Conservation (phyloP, 2,888 invertebrate species). For the Ischnus inquisitorius region DNA sequence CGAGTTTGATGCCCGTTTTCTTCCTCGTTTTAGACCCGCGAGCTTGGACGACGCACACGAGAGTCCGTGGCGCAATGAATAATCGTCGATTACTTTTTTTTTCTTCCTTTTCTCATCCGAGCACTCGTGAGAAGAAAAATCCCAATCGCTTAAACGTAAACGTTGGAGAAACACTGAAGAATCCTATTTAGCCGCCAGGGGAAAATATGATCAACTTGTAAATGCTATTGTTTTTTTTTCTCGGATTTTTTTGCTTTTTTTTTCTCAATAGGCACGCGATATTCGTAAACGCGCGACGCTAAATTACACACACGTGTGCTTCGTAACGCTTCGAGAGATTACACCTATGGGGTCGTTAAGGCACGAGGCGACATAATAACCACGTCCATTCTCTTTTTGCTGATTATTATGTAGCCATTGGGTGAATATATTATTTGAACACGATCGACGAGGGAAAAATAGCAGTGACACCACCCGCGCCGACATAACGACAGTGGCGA, state of each 20-base stretch:
- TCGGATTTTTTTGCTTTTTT: background rate
- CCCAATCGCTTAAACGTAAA: constrained; percentile 3
- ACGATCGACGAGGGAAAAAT: constrained; percentile 56
- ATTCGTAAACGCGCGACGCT: constrained; percentile 33
- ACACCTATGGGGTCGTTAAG: constrained; percentile 61
- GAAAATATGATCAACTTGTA: constrained; percentile 55
- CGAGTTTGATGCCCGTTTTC: background rate
- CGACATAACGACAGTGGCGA: constrained; percentile 14
- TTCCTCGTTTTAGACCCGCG: constrained; percentile 57
- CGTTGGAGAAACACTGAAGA: constrained; percentile 8
- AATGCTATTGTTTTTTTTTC: constrained; percentile 6
- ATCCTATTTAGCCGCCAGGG: constrained; percentile 49
- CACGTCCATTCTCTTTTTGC: constrained; percentile 66
- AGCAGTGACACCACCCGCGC: constrained; percentile 69
- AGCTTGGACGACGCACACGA: constrained; percentile 7
- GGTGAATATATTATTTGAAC: constrained; percentile 62
- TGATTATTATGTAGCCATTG: constrained; percentile 49
- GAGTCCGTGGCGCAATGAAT: constrained; percentile 39
- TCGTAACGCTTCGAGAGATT: constrained; percentile 49
- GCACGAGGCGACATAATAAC: constrained; percentile 66
- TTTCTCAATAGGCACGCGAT: constrained; percentile 11
- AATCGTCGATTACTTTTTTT: constrained; percentile 36
- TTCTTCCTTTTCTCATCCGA: background rate
- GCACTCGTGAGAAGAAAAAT: constrained; percentile 37
- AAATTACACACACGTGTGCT: background rate